Conservation (phyloP, 2,888 invertebrate species). For the Parnassius smintheus region DNA sequence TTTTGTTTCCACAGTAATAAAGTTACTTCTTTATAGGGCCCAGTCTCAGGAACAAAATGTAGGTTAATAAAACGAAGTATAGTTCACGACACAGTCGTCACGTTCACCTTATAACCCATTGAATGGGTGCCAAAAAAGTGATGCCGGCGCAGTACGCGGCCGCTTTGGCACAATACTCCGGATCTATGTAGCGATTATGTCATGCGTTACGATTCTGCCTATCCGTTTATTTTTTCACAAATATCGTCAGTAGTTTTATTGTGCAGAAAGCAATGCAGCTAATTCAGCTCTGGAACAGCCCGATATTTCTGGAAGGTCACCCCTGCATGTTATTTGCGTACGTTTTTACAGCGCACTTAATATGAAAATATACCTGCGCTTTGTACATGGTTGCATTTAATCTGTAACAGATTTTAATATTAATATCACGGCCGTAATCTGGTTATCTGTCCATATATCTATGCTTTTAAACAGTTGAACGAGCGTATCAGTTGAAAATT, state of each 20-base stretch:
- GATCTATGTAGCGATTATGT: constrained; percentile 76
- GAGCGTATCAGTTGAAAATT: constrained; percentile 35
- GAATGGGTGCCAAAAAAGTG: constrained; percentile 70
- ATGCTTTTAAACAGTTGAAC: constrained; percentile 21
- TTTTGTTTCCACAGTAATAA: constrained; percentile 6
- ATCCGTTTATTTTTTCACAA: constrained; percentile 60
- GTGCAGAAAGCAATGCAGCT: constrained; percentile 43
- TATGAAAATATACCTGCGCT: constrained; percentile 16
- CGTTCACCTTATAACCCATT: constrained; percentile 75
- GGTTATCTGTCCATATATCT: not conserved
- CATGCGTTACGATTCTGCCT: constrained; percentile 65
- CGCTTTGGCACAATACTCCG: constrained; percentile 73
- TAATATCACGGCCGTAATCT: not conserved
- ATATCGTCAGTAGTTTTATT: constrained; percentile 53
- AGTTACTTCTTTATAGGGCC: not conserved
- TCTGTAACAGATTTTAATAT: constrained; percentile 9
- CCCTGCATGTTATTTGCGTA: constrained; percentile 41
- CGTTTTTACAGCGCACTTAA: constrained; percentile 9
- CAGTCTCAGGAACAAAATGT: not conserved
- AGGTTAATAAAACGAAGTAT: constrained; percentile 12
- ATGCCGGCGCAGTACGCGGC: constrained; percentile 51
- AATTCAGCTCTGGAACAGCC: constrained; percentile 35
- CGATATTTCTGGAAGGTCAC: constrained; percentile 64
- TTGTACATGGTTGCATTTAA: constrained; percentile 13
- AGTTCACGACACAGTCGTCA: constrained; percentile 44